phyloP scores from a whole-genome alignment of 2,113 vertebrate species.

The Saguinus midas region DNA sequence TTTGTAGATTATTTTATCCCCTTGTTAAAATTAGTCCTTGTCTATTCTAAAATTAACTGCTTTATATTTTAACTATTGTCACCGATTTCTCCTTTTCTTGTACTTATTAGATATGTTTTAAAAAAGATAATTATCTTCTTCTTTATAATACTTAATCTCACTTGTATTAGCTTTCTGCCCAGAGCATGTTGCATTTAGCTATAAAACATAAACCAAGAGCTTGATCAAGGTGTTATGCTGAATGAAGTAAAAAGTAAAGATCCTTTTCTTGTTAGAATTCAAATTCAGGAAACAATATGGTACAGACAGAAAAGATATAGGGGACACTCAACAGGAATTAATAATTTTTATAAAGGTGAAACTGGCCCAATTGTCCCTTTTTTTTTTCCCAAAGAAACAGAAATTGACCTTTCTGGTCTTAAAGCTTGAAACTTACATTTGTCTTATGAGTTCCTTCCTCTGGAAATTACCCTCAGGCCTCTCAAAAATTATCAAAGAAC shows the following conservation, averaged over 20 bases:
- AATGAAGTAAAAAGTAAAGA: neutral
- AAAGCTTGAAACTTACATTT: too few species aligned
- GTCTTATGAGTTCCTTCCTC: too few species aligned
- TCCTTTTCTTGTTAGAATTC: slow-evolving; percentile 5
- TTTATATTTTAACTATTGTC: neutral
- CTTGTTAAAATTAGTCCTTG: neutral
- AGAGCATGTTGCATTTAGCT: neutral
- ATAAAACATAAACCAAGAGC: neutral
- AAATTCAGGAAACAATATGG: neutral
- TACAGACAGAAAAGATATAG: neutral
- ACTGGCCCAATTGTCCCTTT: too few species aligned
- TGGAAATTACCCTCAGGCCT: too few species aligned
- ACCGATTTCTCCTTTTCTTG: neutral
- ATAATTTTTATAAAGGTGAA: neutral
- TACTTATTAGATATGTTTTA: neutral
- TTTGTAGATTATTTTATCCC: neutral
- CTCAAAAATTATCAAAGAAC: too few species aligned
- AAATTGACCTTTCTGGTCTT: too few species aligned
- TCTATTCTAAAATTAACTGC: neutral
- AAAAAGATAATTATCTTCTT: slow-evolving; percentile 1
- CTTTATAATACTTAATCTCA: neutral
- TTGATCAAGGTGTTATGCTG: neutral
- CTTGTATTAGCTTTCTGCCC: neutral
- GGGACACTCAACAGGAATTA: neutral
- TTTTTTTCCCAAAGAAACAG: too few species aligned